Conservation (phyloP, 1,140 invertebrate genomes). For the Pseudomyrmex gracilis region DNA sequence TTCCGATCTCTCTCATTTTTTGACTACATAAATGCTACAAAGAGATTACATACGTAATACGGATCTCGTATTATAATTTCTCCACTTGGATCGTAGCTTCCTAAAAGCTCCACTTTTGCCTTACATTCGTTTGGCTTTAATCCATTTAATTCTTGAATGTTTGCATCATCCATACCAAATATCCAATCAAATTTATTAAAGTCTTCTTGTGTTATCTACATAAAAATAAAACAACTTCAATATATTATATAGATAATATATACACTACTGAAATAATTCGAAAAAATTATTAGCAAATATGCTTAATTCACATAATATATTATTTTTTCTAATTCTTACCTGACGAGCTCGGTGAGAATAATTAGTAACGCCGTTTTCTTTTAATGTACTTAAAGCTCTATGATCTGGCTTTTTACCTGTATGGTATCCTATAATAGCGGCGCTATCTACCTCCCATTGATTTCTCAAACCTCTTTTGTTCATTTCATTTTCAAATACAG, state of each 20-base stretch:
- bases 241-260: background rate
- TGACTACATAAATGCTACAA: background rate
- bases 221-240: background rate
- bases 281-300: background rate
- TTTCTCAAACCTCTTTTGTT: constrained; percentile 86
- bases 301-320: background rate
- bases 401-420: constrained; percentile 91
- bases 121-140: constrained; percentile 87
- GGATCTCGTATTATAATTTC: constrained; percentile 94
- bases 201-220: constrained; percentile 89
- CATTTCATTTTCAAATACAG: constrained; percentile 91
- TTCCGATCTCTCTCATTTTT: background rate
- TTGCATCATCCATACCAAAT: constrained; percentile 96
- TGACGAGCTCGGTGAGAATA: constrained; percentile 91
- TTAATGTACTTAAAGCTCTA: constrained; percentile 89
- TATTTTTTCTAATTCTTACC: constrained; percentile 81
- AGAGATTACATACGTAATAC: constrained; percentile 90
- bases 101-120: constrained; percentile 91
- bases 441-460: constrained; percentile 94
- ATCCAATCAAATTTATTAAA: constrained; percentile 94
- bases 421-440: constrained; percentile 93
- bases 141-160: constrained; percentile 90
- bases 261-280: background rate
- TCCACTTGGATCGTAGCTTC: constrained; percentile 92
- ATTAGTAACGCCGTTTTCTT: constrained; percentile 89